Conservation (phyloP, 2,888 invertebrate genomes). For the Molanna angustata region DNA sequence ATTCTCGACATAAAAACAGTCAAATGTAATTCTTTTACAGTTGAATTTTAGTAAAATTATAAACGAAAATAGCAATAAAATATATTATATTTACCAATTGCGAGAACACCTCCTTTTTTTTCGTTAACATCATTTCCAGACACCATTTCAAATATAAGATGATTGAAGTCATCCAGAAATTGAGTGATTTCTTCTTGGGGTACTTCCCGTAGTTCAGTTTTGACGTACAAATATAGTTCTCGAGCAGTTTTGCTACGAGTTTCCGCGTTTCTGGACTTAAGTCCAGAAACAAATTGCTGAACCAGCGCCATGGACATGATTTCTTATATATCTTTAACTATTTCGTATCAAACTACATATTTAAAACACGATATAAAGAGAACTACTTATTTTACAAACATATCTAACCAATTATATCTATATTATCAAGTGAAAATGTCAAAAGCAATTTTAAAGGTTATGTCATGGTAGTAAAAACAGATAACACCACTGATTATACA, state of each 20-base stretch:
- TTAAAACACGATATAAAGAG: no score
- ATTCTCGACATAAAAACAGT: background rate
- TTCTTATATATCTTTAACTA: no score
- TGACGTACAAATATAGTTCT: slow-evolving; percentile 86
- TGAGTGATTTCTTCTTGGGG: slow-evolving; percentile 85
- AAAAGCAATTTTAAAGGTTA: no score
- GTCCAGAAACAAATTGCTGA: slow-evolving; percentile 77
- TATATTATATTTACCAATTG: slow-evolving; percentile 66
- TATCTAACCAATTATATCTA: no score
- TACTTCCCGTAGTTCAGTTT: slow-evolving; percentile 86
- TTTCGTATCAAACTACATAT: no score
- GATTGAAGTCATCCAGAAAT: slow-evolving; percentile 94
- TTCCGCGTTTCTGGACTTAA: slow-evolving; percentile 87
- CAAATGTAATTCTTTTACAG: no score
- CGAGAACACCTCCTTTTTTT: slow-evolving; percentile 92
- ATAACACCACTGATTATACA: no score
- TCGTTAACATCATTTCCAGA: slow-evolving; percentile 90
- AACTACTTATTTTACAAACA: no score
- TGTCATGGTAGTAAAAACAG: no score
- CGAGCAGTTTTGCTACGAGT: slow-evolving; percentile 81
- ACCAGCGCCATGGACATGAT: slow-evolving; percentile 62
- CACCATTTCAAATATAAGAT: slow-evolving; percentile 95
- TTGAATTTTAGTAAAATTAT: no score
- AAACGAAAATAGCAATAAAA: background rate
- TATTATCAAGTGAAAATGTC: no score